Conservation (phyloP, 2,113 vertebrate genomes). For the Cairina moschata region DNA sequence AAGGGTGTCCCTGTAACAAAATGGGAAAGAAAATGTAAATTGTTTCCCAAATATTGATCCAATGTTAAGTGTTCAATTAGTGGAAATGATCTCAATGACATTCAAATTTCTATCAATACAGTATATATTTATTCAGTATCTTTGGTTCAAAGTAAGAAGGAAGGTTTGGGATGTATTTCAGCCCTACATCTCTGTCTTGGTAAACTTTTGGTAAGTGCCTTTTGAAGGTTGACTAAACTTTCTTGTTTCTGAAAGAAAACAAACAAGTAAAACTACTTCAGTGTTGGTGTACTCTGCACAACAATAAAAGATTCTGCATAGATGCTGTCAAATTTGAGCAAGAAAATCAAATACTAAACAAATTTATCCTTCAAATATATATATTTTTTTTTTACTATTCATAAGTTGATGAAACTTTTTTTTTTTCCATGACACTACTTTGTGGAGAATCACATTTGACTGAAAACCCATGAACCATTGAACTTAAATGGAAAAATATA, state of each 20-base stretch:
- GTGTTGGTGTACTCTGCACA: rapidly evolving
- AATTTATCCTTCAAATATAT: background rate
- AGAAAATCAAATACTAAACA: background rate
- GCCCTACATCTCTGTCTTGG: background rate
- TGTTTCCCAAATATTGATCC: background rate
- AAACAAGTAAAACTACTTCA: background rate
- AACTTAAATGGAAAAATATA: background rate
- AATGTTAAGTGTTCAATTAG: background rate
- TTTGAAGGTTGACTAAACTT: background rate
- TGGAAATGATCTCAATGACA: background rate
- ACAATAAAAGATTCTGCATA: background rate
- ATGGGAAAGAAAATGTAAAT: background rate
- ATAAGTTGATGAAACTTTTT: background rate
- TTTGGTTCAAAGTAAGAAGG: background rate
- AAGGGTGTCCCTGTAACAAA: constrained; percentile 80
- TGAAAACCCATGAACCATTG: background rate
- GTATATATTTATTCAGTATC: background rate
- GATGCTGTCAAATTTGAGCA: background rate
- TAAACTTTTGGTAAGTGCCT: background rate
- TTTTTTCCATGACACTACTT: background rate
- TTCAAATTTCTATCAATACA: background rate
- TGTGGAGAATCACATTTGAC: background rate
- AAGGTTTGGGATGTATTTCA: background rate
- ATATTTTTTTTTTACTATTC: background rate
- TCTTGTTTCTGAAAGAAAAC: background rate